Percentiles rank a stretch among this genome's conserved stretches.
Evolutionary conservation across 92 coral and sea anemone species (phyloP).

Genomic region (Heteractis magnifica): DNA sequence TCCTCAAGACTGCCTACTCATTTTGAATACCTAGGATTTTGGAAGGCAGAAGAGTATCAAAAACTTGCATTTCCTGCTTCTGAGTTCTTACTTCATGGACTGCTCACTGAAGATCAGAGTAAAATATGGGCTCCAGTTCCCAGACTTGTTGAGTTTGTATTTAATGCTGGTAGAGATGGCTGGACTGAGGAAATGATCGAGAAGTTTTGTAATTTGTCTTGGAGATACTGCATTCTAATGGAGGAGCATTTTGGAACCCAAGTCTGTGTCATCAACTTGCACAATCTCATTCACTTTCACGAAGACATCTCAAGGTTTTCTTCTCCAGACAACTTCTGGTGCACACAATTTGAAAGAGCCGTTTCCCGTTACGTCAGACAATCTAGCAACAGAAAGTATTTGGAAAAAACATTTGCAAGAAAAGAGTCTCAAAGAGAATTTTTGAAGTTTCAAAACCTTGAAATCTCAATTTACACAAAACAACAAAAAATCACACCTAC

Average conservation of each 20-base stretch:
- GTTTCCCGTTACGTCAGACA: slow-evolving; percentile 62
- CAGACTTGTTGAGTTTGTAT: slow-evolving; percentile 49
- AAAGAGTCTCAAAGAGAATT: slow-evolving; percentile 65
- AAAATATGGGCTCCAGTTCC: slow-evolving; percentile 67
- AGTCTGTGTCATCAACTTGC: slow-evolving; percentile 61
- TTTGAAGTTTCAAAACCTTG: slow-evolving; percentile 41
- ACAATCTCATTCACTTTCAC: slow-evolving; percentile 44
- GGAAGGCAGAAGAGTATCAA: slow-evolving; percentile 64
- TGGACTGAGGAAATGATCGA: slow-evolving; percentile 52
- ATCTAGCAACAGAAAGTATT: slow-evolving; percentile 54
- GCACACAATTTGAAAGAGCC: slow-evolving; percentile 70
- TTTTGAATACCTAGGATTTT: slow-evolving; percentile 54
- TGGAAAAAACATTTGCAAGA: slow-evolving; percentile 64
- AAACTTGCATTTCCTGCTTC: slow-evolving; percentile 65
- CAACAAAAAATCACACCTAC: slow-evolving; percentile 36
- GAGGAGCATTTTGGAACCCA: slow-evolving; percentile 52
- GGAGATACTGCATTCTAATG: slow-evolving; percentile 55
- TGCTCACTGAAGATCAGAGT: slow-evolving; percentile 43
- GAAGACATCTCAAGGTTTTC: slow-evolving; percentile 59
- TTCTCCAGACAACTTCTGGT: slow-evolving; percentile 69
- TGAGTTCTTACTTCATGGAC: slow-evolving; percentile 59
- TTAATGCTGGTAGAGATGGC: slow-evolving; percentile 51
- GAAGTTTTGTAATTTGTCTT: slow-evolving; percentile 34
- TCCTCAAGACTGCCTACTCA: slow-evolving; percentile 55
- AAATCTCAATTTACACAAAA: slow-evolving; percentile 8